Evolutionary conservation across 2,113 vertebrate genomes (phyloP).

Genomic region (Vireo altiloquus): DNA sequence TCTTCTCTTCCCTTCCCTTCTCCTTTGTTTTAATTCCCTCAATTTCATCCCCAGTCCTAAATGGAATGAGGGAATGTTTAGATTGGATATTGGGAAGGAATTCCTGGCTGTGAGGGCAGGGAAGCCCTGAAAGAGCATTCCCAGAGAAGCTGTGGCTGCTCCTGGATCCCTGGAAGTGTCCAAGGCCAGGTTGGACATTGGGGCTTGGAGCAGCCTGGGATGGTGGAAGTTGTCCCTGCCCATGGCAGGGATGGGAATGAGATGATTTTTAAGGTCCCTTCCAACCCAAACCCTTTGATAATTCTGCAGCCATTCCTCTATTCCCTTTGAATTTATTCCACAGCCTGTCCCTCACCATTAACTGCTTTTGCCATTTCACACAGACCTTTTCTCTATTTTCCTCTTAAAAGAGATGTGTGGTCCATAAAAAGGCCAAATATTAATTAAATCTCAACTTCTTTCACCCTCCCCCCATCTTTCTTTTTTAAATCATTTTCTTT

Average conservation of each 20-base stretch:
- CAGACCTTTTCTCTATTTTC: neutral
- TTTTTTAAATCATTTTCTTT: neutral
- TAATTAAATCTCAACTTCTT: neutral
- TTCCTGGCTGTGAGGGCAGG: neutral
- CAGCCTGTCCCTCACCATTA: neutral
- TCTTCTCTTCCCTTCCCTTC: too few species aligned
- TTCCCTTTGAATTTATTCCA: neutral
- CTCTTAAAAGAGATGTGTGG: accelerated
- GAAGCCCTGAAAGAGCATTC: accelerated
- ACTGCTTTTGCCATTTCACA: neutral
- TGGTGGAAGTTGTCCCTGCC: accelerated
- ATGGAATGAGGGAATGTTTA: neutral
- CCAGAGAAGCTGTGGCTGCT: neutral
- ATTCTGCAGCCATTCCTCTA: neutral
- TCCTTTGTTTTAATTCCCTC: neutral
- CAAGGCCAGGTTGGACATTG: neutral
- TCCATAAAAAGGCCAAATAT: neutral
- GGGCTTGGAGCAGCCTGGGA: neutral
- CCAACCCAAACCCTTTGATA: neutral
- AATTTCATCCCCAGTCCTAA: neutral
- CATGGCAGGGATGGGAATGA: too few species aligned
- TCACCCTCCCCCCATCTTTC: neutral
- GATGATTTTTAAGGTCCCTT: neutral
- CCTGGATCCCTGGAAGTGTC: neutral
- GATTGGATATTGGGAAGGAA: neutral